Evolutionary conservation across 1,140 invertebrate species (phyloP).

Genomic region (Paraescarpia echinospica): DNA sequence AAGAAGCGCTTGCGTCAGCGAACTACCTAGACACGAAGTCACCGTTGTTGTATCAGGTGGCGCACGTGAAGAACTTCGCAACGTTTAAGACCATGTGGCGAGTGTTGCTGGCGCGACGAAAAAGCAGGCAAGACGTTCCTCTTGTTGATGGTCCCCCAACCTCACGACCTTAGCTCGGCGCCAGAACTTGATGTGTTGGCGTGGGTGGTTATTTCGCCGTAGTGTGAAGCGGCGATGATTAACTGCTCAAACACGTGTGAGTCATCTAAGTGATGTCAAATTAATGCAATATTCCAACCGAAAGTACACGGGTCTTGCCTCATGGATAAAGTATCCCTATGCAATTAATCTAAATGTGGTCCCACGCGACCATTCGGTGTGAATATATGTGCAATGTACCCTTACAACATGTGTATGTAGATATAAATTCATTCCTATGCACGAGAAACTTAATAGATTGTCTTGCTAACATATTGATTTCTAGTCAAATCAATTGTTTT

Average conservation of each 20-base stretch:
- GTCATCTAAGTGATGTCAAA: neutral
- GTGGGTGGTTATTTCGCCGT: neutral
- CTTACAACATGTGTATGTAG: neutral
- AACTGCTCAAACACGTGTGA: neutral
- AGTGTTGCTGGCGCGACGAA: neutral
- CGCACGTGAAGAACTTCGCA: conserved; percentile 9
- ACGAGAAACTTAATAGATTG: neutral
- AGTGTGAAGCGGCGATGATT: neutral
- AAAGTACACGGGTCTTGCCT: neutral
- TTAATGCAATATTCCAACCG: too few relatives aligned
- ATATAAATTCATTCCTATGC: neutral
- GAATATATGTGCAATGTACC: neutral
- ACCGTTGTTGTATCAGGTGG: neutral
- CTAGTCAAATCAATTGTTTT: neutral
- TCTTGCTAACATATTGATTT: neutral
- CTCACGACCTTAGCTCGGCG: too few relatives aligned
- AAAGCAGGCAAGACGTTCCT: neutral
- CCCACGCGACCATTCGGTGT: neutral
- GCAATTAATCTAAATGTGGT: neutral
- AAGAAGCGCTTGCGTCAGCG: neutral
- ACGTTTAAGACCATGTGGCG: neutral
- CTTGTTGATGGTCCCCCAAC: neutral
- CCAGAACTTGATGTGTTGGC: neutral
- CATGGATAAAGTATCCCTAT: neutral
- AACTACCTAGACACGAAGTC: neutral